Evolutionary conservation across 2,797 vertebrate genomes (phyloP), one percentile per base, ranked within the genome.

Genomic region (Sciurus carolinensis): DNA sequence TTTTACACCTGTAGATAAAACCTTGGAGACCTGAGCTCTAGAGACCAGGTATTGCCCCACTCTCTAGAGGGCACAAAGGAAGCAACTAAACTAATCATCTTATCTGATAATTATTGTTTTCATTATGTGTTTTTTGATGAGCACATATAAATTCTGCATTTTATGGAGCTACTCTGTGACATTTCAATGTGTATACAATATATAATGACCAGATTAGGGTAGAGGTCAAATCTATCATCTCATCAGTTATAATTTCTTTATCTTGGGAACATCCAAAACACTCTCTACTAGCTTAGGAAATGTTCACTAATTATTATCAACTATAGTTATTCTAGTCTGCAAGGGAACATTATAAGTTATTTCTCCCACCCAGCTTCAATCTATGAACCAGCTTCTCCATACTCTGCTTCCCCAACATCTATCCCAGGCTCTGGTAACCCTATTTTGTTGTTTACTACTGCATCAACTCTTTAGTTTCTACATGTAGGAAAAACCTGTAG

Each of bases 31-130:
- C 57, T 7, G 24, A 57, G 11, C 88, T 36, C 79, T 39, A 44
- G 64, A 76, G 88, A n/a, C 12, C 33, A 71, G 57, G 12, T 57
- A 22, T 15, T n/a, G 66, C 12, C 47, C 12, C 17, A 76, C 92
- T 83, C 85, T 59, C 77, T 59, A 84, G 62, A 97, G 39, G 7
- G 39, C 20, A 72, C 71, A 50, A 90, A 47, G 59, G 18, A 84
- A 39, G 13, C 76, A 90, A 82, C 71, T 85, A 85, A 80, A 90
- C 50, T 90, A 97, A 81, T 77, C 6, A 76, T 6, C 1, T 77
- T 66, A 39, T 87, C 44, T 89, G 13, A 52, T 57, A 44, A 22
- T 59, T 24, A 80, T 69, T 57, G 54, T 57, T 80, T 67, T 67
- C n/a, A 67, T 67, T 67, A n/a, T 67, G 28, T 67, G 15, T 33